phyloP scores from a whole-genome alignment of 2,797 vertebrate species.

The Esox lucius region DNA sequence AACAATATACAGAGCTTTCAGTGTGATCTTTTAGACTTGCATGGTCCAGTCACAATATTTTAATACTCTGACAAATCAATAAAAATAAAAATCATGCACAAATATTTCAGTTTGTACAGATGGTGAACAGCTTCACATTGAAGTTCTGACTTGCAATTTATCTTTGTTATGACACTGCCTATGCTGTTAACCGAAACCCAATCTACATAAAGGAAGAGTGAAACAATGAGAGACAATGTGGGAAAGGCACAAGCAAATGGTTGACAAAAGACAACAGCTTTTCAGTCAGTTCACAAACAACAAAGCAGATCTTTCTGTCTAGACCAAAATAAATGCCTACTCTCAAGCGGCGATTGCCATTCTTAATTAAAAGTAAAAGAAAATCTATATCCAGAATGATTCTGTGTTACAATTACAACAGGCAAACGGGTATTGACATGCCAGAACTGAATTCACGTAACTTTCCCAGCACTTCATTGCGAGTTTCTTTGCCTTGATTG shows the following conservation, averaged over 20 bases:
- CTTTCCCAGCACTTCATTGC: background rate
- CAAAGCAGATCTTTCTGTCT: constrained; percentile 46
- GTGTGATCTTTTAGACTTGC: background rate
- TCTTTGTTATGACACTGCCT: constrained; percentile 30
- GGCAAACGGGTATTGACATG: background rate
- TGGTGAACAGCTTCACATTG: constrained; percentile 5
- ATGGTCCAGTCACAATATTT: background rate
- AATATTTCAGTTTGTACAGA: constrained; percentile 1
- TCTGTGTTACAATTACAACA: background rate
- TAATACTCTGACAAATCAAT: background rate
- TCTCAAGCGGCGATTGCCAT: constrained; percentile 22
- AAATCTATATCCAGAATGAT: background rate
- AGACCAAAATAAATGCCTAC: constrained; percentile 41
- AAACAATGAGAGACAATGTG: constrained; percentile 19
- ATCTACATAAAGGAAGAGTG: background rate
- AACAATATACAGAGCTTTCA: background rate
- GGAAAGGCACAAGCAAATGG: constrained; percentile 43
- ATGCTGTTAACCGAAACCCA: constrained; percentile 20
- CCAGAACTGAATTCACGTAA: background rate
- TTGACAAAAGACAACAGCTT: constrained; percentile 33
- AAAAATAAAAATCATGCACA: background rate
- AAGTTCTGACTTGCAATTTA: constrained; percentile 13
- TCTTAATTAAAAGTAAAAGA: constrained; percentile 6
- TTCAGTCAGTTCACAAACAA: constrained; percentile 34
- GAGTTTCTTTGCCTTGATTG: background rate